phyloP scores from a whole-genome alignment of 2,113 vertebrate genomes.

The Pholis gunnellus region DNA sequence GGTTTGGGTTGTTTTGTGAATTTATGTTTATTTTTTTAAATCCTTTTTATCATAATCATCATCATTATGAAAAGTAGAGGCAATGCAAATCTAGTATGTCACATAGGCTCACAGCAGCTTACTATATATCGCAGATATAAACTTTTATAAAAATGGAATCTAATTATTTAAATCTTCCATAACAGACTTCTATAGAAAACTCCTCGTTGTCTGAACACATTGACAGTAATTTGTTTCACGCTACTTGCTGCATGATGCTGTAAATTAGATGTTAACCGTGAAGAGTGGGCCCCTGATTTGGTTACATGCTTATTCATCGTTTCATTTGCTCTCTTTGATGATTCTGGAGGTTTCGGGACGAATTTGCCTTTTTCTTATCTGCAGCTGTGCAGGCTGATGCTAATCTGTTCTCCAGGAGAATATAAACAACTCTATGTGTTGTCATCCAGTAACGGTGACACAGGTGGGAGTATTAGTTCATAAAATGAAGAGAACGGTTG shows the following conservation, averaged over 20 bases:
- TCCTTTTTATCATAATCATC: not conserved
- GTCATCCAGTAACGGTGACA: constrained; percentile 5
- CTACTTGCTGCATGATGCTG: not conserved
- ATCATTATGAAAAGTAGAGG: not conserved
- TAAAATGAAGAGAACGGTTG: not conserved
- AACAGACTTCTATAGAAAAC: not conserved
- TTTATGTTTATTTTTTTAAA: constrained; percentile 8
- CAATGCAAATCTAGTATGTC: not conserved
- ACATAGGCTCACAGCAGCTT: not conserved
- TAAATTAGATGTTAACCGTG: not conserved
- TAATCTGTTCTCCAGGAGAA: constrained; percentile 38
- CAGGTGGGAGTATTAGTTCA: not conserved
- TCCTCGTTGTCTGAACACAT: not conserved
- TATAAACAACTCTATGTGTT: constrained; percentile 31
- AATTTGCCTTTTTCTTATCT: constrained; percentile 53
- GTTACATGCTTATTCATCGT: constrained; percentile 14
- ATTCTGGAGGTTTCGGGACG: constrained; percentile 18
- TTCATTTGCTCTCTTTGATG: constrained; percentile 23
- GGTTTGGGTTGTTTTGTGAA: not conserved
- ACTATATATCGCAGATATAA: not conserved
- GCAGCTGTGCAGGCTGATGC: constrained; percentile 44
- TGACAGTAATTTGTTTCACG: not conserved
- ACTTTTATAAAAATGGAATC: not conserved
- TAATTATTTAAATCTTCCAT: not conserved
- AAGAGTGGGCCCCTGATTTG: not conserved